Base-by-base conservation (phyloP, 2,113 vertebrate genomes). In the Atrichornis clamosus region DNA sequence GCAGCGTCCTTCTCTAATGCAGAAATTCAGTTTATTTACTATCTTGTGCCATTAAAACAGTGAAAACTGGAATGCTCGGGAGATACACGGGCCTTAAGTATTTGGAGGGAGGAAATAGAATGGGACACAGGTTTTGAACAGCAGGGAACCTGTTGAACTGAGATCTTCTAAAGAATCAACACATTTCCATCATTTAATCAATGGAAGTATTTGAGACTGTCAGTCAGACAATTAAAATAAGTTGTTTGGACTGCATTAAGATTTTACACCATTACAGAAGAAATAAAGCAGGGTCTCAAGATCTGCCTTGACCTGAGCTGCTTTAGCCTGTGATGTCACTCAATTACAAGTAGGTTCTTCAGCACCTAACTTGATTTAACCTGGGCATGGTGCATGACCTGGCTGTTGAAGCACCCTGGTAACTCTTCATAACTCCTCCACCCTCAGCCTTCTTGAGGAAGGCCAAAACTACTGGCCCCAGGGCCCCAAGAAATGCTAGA, bases 401-500 rank as follows among this genome's bases (percentile, higher is more conserved):
- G 39, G 46, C 23, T 46, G 24, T 4, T 52, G 9, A 67, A 67
- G 39, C 3, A 60, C 4, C 0, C 21, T 41, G 22, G 15, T 21
- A 78, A 15, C 6, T 28, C 23, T n/a, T 22, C 6, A 8, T 11
- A 11, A 28, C 6, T 93, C 64, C 23, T n/a, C 3, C 4, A 69
- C 3, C 2, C 9, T 7, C 11, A 19, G 3, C 7, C 7, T 64
- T 73, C 18, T 22, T 32, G 41, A 87, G 18, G 20, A 84, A 77
- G 5, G 3, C 16, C 35, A 26, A 78, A 75, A 41, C 3, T 47
- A 10, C 39, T n/a, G 9, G 52, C 12, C 1, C 19, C 30, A 62
- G 3, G 18, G 7, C 10, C 13, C 3, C 37, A n/a, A 56, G 3
- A 8, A 87, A 42, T 2, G 1, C 4, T n/a, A 22, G n/a, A 16